A percentile compares a stretch with the other conserved stretches of the same genome.
Conservation (phyloP, 2,888 invertebrate species). For the Drosophila percnosoma region DNA sequence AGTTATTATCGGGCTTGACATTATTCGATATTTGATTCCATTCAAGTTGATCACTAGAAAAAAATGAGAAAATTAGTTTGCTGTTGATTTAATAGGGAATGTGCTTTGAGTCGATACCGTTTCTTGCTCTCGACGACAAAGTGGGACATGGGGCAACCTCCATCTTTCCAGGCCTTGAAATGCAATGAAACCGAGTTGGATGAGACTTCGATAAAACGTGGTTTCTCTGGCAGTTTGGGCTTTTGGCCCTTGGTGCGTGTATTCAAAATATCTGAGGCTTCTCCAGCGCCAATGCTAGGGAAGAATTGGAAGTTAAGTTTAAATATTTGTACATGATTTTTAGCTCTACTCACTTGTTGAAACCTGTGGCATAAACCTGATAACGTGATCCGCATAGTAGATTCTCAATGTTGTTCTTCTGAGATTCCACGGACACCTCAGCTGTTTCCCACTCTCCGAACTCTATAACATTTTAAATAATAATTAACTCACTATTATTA, state of each 20-base stretch:
- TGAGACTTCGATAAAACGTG: conserved; percentile 95
- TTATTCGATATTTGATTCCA: conserved; percentile 98
- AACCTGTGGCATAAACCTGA: conserved; percentile 96
- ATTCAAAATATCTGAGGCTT: conserved; percentile 94
- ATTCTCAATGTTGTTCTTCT: conserved; percentile 94
- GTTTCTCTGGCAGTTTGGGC: conserved; percentile 95
- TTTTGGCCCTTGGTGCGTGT: conserved; percentile 97
- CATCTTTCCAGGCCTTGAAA: conserved; percentile 96
- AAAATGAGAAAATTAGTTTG: background rate
- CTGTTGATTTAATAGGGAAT: fast-evolving
- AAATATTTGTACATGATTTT: fast-evolving
- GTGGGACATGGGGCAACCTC: conserved; percentile 97
- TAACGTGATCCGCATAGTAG: conserved; percentile 97
- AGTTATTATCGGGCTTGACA: conserved; percentile 95
- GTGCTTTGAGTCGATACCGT: conserved; percentile 87
- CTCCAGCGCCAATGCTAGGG: conserved; percentile 94
- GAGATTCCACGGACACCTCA: conserved; percentile 91
- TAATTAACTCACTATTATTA: background rate
- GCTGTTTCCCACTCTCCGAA: conserved; percentile 97
- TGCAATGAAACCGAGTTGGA: conserved; percentile 97
- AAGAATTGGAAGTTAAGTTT: fast-evolving
- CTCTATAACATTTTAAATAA: conserved; percentile 85
- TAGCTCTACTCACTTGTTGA: conserved; percentile 89
- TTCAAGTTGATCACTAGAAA: conserved; percentile 90
- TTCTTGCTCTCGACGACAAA: conserved; percentile 98